Conservation (phyloP, 2,888 invertebrate genomes). For the Eupithecia dodoneata region DNA sequence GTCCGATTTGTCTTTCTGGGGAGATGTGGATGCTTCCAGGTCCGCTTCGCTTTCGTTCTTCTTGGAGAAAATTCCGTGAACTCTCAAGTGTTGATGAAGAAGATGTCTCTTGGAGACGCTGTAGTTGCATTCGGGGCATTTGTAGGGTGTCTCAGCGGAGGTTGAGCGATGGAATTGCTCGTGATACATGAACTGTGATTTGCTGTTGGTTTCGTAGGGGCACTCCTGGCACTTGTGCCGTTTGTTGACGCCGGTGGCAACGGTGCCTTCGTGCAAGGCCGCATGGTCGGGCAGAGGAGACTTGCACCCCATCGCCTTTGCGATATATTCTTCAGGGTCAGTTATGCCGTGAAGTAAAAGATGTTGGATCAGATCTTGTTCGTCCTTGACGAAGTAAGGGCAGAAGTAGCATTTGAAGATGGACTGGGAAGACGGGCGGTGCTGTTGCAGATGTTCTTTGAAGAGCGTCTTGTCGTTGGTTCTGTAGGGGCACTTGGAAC, state of each 20-base stretch:
- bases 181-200: slow-evolving; percentile 93
- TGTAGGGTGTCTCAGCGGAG: slow-evolving; percentile 88
- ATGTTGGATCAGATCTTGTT: slow-evolving; percentile 88
- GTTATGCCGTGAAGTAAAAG: slow-evolving; percentile 86
- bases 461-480: slow-evolving; percentile 84
- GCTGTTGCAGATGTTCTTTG: slow-evolving; percentile 87
- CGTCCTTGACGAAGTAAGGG: slow-evolving; percentile 89
- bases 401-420: slow-evolving; percentile 92
- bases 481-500: slow-evolving; percentile 90
- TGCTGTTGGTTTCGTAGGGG: slow-evolving; percentile 93
- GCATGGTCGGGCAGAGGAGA: slow-evolving; percentile 60
- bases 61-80: slow-evolving; percentile 85
- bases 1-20: slow-evolving; percentile 58
- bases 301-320: slow-evolving; percentile 74
- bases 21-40: slow-evolving; percentile 61
- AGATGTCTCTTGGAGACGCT: slow-evolving; percentile 92
- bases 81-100: slow-evolving; percentile 92
- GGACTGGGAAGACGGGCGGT: slow-evolving; percentile 87
- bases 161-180: slow-evolving; percentile 89
- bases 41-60: slow-evolving; percentile 76
- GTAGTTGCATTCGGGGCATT: slow-evolving; percentile 92
- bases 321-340: slow-evolving; percentile 84
- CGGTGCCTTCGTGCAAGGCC: slow-evolving; percentile 36
- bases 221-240: slow-evolving; percentile 91
- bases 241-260: slow-evolving; percentile 75